Evolutionary conservation across 2,888 invertebrate genomes (phyloP).

Genomic region (Iselma pallidipennis): DNA sequence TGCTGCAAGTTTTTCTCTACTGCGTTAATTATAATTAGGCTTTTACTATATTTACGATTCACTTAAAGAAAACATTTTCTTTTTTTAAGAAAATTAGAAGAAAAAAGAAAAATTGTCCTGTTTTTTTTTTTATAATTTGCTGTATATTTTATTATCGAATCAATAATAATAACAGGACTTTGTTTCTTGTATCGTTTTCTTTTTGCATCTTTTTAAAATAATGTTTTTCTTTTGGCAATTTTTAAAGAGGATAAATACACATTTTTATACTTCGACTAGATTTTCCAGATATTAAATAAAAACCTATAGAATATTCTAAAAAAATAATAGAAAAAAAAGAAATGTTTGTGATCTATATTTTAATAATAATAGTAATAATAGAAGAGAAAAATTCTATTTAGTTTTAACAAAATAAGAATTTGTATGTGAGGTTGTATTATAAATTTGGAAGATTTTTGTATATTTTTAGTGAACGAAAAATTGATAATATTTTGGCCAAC

Average conservation of each 20-base stretch:
- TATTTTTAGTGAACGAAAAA: neutral
- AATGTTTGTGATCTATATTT: constrained; percentile 21
- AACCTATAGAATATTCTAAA: constrained; percentile 15
- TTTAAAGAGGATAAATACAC: constrained; percentile 35
- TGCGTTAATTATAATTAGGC: constrained; percentile 20
- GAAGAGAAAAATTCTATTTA: constrained; percentile 2
- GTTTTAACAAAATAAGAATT: constrained; percentile 15
- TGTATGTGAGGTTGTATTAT: constrained; percentile 14
- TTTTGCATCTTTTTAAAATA: constrained; percentile 23
- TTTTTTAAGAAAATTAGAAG: constrained; percentile 10
- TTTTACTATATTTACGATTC: constrained; percentile 9
- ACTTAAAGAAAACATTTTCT: constrained; percentile 19
- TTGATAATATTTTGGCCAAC: neutral
- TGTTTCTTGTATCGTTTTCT: constrained; percentile 31
- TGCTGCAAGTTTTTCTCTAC: constrained; percentile 16
- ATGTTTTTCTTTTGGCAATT: constrained; percentile 10
- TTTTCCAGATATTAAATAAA: constrained; percentile 10
- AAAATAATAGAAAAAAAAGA: constrained; percentile 1
- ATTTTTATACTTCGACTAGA: constrained; percentile 15
- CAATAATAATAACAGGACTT: constrained; percentile 3
- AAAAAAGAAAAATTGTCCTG: neutral
- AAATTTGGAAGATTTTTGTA: constrained; percentile 1
- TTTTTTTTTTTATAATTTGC: constrained; percentile 13
- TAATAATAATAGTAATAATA: neutral
- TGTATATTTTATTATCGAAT: constrained; percentile 22